These are phyloP conservation scores for Holothuria scabra DNA, from an alignment of 53 echinoderm and acorn worm species.

Conservation along the genomic window DNA sequence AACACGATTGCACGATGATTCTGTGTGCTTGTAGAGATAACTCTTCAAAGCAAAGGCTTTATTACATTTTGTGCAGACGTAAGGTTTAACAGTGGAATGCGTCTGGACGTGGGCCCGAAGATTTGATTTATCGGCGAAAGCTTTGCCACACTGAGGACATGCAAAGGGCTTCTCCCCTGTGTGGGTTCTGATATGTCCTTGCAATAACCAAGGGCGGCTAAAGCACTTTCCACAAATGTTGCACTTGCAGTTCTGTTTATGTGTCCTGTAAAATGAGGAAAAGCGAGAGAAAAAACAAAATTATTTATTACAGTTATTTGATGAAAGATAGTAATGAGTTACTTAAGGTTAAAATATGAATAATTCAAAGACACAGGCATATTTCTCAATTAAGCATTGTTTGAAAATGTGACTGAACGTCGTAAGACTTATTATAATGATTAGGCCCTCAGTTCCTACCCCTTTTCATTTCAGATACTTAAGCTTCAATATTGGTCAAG, in stretches of 20 bases:
- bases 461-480: too few species aligned
- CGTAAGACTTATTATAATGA: too few species aligned
- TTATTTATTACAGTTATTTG: too few species aligned
- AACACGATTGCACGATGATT: conserved; percentile 86
- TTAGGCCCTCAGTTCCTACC: too few species aligned
- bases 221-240: conserved; percentile 96
- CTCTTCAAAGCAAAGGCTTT: conserved; percentile 97
- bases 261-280: conserved; percentile 92
- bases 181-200: conserved; percentile 98
- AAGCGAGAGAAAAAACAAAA: conserved; percentile 6
- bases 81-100: conserved; percentile 95
- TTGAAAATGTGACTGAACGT: too few species aligned
- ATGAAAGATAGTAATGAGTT: too few species aligned
- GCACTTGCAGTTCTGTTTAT: conserved; percentile 97
- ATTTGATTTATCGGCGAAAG: conserved; percentile 99
- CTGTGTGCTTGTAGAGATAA: conserved; percentile 96
- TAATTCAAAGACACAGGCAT: too few species aligned
- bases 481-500: too few species aligned
- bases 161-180: conserved; percentile 96
- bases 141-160: conserved; percentile 93
- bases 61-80: conserved; percentile 91
- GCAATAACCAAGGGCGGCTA: conserved; percentile 96
- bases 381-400: too few species aligned
- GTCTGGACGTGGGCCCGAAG: conserved; percentile 95
- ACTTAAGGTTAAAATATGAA: too few species aligned